These are phyloP conservation scores for Drosophila lowei DNA, from an alignment of 1,140 invertebrate species.

Conservation along the genomic window DNA sequence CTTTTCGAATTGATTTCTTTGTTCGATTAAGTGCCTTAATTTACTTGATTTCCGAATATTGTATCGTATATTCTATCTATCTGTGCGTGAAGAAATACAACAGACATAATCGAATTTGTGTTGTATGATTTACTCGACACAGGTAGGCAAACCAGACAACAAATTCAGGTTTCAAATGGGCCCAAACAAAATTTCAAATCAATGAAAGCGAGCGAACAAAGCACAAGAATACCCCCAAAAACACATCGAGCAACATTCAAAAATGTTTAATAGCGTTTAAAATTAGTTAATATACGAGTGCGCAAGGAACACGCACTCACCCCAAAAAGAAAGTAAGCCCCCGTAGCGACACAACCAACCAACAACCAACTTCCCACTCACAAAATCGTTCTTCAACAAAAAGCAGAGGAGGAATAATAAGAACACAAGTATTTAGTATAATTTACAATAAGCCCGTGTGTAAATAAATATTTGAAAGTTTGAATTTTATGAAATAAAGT, in stretches of 20 bases:
- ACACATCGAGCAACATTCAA: constrained; percentile 75
- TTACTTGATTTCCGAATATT: constrained; percentile 52
- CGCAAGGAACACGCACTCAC: constrained; percentile 45
- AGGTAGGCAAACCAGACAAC: constrained; percentile 23
- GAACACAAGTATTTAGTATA: constrained; percentile 47
- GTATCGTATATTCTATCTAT: constrained; percentile 17
- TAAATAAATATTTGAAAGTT: constrained; percentile 76
- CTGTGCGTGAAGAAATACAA: constrained; percentile 27
- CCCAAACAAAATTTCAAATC: constrained; percentile 62
- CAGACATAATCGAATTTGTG: constrained; percentile 40
- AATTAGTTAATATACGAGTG: constrained; percentile 47
- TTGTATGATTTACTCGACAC: constrained; percentile 57
- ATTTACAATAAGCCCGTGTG: constrained; percentile 58
- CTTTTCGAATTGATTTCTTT: constrained; percentile 42
- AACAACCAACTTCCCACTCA: background rate
- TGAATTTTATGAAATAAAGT: constrained; percentile 71
- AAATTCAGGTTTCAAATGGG: constrained; percentile 79
- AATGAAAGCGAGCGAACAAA: constrained; percentile 39
- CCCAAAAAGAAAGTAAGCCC: constrained; percentile 18
- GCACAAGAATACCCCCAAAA: constrained; percentile 32
- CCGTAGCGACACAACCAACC: constrained; percentile 27
- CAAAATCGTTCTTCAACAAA: constrained; percentile 17
- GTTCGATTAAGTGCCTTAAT: constrained; percentile 77
- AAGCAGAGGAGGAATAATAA: constrained; percentile 11
- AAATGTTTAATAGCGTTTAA: constrained; percentile 70